Percentiles rank a stretch among this genome's conserved stretches.
Conservation (phyloP, 2,888 invertebrate genomes). For the Alsophila aescularia region DNA sequence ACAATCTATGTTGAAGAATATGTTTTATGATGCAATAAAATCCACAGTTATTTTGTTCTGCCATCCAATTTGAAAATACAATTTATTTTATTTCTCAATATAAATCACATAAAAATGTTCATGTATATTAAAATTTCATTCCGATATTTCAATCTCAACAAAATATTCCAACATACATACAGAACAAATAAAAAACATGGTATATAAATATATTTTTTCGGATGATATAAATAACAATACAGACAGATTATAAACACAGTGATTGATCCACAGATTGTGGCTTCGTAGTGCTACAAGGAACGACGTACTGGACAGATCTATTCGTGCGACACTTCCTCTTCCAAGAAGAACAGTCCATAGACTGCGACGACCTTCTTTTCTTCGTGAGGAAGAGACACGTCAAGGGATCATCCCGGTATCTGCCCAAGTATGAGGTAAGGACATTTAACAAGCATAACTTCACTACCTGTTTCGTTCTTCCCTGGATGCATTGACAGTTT, state of each 20-base stretch:
- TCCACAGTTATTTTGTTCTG: no score
- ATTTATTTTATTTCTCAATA: neutral
- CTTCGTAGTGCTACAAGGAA: constrained; percentile 96
- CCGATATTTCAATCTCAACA: no score
- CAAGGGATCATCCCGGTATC: constrained; percentile 92
- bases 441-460: neutral
- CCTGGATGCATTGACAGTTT: neutral
- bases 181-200: no score
- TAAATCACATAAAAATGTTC: neutral
- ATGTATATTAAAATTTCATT: neutral
- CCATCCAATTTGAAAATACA: no score
- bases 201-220: no score
- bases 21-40: no score
- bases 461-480: constrained; percentile 8
- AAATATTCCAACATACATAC: no score
- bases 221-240: no score
- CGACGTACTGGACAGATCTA: constrained; percentile 97
- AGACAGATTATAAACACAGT: neutral
- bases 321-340: constrained; percentile 97
- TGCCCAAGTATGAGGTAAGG: constrained; percentile 94
- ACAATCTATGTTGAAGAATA: no score
- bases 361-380: constrained; percentile 97
- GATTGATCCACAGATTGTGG: constrained; percentile 88
- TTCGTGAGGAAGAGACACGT: constrained; percentile 97
- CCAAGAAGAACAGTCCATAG: constrained; percentile 94